phyloP scores from a whole-genome alignment of 2,113 vertebrate genomes.

The Larimichthys crocea region DNA sequence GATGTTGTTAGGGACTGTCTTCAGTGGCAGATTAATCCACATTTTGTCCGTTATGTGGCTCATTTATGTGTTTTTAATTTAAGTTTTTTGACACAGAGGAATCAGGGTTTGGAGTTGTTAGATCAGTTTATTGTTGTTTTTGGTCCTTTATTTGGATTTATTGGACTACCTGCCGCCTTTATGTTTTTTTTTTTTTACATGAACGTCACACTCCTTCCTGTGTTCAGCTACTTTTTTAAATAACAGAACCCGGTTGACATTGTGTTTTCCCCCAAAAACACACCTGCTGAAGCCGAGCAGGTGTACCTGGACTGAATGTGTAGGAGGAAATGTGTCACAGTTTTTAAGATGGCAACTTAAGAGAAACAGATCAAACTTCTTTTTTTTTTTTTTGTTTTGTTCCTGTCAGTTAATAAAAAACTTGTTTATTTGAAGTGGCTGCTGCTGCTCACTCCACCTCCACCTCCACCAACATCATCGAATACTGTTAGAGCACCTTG shows the following conservation, averaged over 20 bases:
- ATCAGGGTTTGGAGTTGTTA: background rate
- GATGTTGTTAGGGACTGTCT: background rate
- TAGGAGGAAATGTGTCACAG: constrained; percentile 33
- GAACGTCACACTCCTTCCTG: background rate
- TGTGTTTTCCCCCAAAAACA: constrained; percentile 25
- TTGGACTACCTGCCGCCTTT: background rate
- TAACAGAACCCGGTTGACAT: background rate
- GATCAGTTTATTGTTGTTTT: background rate
- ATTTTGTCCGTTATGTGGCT: background rate
- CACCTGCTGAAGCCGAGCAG: constrained; percentile 18
- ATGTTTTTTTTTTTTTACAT: background rate
- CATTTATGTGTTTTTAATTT: background rate
- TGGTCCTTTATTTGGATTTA: background rate
- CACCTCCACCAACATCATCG: background rate
- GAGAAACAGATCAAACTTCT: constrained; percentile 41
- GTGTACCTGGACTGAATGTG: constrained; percentile 15
- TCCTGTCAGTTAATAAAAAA: constrained; percentile 41
- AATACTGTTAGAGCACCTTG: background rate
- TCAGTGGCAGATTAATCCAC: background rate
- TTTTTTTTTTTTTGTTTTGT: background rate
- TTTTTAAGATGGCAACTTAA: constrained; percentile 38
- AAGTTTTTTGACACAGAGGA: background rate
- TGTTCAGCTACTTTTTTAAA: background rate
- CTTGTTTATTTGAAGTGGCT: constrained; percentile 46
- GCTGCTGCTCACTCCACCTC: constrained; percentile 25